Base-by-base conservation (phyloP, 2,888 invertebrate genomes). In the Heteromyza rotundicornis region DNA sequence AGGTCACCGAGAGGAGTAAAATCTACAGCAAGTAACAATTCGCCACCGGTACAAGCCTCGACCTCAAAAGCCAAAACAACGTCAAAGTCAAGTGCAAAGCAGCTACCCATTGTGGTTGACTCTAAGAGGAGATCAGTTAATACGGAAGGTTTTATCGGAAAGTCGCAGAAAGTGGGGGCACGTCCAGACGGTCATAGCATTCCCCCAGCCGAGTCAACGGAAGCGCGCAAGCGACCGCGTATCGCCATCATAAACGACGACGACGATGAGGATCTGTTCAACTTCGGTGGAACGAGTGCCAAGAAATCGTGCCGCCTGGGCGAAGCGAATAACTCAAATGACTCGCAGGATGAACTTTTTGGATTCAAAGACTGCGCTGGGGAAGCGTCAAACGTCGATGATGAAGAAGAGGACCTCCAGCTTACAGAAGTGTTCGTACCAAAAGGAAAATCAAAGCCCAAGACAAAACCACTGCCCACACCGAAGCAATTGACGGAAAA, bases 241-340 rank as follows among this genome's bases (percentile, higher is more conserved):
- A 65, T 81, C 20, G 69, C 77, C 35, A 61, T 65, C n/a, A 62
- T 81, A 2, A 72, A 71, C 40, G 78, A 78, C 55, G 70, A 74
- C 60, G 80, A 79, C 54, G 75, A 74, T 16, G 77, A 76, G 14
- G 72, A 79, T 64, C 64, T 78, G 2, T 81, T 81, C 27, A 68
- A 76, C 24, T 81, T 80, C 68, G 75, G 68, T 1, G 66, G 62
- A 3, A 63, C 71, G 10, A 65, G 17, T 14, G 35, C 50, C 57
- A 24, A 57, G 16, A 70, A 50, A 16, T 52, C 54, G 32, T 7
- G 35, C 1, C 19, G 51, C 27, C 0, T 49, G 7, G 10, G 1
- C 20, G 5, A 52, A 60, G 55, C 2, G 59, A 68, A 40, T 49
- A 49, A 55, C 8, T 57, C 60, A 12, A 57, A 50, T 3, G 59